phyloP scores from a whole-genome alignment of 2,113 vertebrate genomes.

The Cyanoramphus novaezelandiae region DNA sequence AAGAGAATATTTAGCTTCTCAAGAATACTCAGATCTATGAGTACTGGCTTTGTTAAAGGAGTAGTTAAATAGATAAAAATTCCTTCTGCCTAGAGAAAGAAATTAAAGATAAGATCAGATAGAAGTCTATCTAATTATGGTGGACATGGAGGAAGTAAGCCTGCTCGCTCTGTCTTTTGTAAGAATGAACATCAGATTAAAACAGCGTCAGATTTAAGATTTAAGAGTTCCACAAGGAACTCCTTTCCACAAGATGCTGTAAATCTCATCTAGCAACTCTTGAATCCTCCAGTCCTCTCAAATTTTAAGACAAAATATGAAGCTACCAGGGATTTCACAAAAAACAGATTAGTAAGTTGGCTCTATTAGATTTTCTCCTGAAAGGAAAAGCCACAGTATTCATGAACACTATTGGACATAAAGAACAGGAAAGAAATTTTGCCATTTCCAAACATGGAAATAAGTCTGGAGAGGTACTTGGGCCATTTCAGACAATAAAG shows the following conservation, averaged over 20 bases:
- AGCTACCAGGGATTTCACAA: not conserved
- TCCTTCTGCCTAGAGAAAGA: not conserved
- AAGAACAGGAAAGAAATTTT: not conserved
- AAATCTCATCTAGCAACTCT: not conserved
- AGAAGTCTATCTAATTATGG: not conserved
- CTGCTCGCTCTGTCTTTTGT: not conserved
- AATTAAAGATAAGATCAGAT: not conserved
- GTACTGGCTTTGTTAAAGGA: not conserved
- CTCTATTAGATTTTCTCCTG: not conserved
- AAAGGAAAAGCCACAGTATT: not conserved
- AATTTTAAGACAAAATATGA: not conserved
- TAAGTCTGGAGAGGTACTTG: not conserved
- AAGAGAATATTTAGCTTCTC: not conserved
- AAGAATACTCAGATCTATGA: not conserved
- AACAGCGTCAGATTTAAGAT: not conserved
- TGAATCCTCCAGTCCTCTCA: not conserved
- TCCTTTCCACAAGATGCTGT: not conserved
- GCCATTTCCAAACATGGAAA: not conserved
- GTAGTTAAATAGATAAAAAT: not conserved
- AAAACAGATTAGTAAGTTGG: fast-evolving
- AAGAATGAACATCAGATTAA: not conserved
- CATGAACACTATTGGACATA: not conserved
- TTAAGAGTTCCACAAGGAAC: not conserved
- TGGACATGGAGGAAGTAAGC: not conserved
- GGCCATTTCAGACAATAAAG: not conserved